A percentile compares a stretch with the other conserved stretches of the same genome.
Evolutionary conservation across 2,888 invertebrate genomes (phyloP).

Genomic region (Chaitophorus viminalis): DNA sequence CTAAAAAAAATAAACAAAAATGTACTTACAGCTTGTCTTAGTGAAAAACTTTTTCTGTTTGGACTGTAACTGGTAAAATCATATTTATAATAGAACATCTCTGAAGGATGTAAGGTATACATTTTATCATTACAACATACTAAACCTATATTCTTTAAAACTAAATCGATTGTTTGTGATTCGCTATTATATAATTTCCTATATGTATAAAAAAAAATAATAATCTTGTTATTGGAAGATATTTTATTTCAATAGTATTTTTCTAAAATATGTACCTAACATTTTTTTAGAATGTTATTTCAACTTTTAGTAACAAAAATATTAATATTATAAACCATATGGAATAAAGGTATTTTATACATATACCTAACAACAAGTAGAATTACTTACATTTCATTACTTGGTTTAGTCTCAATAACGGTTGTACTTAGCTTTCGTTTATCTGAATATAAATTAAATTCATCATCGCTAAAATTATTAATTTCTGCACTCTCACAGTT

Average conservation of each 20-base stretch:
- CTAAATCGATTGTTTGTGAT: not conserved
- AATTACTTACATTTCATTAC: not conserved
- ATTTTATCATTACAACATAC: not conserved
- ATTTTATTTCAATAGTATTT: too few species aligned
- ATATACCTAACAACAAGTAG: not conserved
- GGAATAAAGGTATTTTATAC: not conserved
- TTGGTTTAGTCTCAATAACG: not conserved
- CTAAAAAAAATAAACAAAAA: not conserved
- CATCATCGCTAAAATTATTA: not conserved
- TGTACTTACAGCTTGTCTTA: not conserved
- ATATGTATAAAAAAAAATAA: not conserved
- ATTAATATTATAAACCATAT: too few species aligned
- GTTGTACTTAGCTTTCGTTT: not conserved
- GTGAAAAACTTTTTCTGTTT: not conserved
- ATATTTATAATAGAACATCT: not conserved
- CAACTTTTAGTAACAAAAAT: too few species aligned
- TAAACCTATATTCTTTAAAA: conserved; percentile 13
- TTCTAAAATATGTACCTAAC: too few species aligned
- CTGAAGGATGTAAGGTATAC: not conserved
- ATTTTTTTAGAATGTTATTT: not conserved
- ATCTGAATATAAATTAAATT: not conserved
- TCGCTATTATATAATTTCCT: not conserved
- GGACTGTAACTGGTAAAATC: not conserved
- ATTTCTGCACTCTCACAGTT: not conserved
- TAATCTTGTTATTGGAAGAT: too few species aligned